Base-by-base conservation (phyloP, 2,888 invertebrate species). In the Aphidoletes aphidimyza region DNA sequence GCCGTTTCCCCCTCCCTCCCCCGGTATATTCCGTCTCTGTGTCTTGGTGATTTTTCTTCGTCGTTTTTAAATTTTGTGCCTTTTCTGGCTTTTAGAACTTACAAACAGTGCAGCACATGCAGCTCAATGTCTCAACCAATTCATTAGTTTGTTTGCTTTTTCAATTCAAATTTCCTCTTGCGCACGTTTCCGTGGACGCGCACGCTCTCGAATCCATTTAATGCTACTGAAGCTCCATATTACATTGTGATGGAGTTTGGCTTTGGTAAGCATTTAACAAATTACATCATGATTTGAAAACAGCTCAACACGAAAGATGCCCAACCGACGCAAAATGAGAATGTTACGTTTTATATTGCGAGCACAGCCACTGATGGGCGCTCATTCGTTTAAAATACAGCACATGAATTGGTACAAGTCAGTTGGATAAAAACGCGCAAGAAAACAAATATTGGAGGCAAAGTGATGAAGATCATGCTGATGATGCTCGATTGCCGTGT, bases 401-500 rank as follows among this genome's bases (percentile, higher is more conserved):
- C n/a, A n/a, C n/a, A n/a, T n/a, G n/a, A n/a, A n/a, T n/a, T n/a
- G n/a, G n/a, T 54, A 54, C 54, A n/a, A 69, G 69, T 69, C 69
- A 30, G 30, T 69, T 69, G 69, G 30, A 69, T 69, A 69, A 69
- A 30, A 69, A 69, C 69, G 34, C n/a, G n/a, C n/a, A 69, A 69
- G 11, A 6, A 30, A 69, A 69, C 69, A 69, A 69, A 69, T 69
- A 69, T 69, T 69, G 42, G 34, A 34, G 34, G 30, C 3, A 34
- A 69, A 69, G 69, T 69, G 69, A 69, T 69, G 69, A 69, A 69
- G 69, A 69, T 69, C 69, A 69, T 69, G 69, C 69, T 69, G 69
- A 69, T 69, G 69, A 69, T 69, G 69, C 69, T n/a, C n/a, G 69
- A 69, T 69, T 69, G 69, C 69, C 69, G 69, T 69, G 69, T 30